Conservation (phyloP, 2,888 invertebrate genomes). For the Hyles lineata region DNA sequence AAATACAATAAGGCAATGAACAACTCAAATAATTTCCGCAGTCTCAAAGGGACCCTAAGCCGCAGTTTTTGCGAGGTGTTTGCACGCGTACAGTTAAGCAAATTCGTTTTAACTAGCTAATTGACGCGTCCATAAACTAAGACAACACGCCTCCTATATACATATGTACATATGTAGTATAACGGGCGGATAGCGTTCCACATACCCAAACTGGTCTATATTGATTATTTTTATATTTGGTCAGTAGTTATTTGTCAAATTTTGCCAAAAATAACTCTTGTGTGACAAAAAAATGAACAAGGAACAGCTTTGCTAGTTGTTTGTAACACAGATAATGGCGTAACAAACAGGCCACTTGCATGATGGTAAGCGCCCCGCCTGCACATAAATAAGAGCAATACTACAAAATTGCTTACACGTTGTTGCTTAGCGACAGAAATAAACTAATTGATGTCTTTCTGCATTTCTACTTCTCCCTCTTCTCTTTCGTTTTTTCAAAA, state of each 20-base stretch:
- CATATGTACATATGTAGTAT: constrained; percentile 19
- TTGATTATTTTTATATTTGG: neutral
- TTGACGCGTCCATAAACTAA: constrained; percentile 26
- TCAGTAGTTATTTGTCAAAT: too few relatives aligned
- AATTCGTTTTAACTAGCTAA: constrained; percentile 33
- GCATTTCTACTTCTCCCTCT: too few relatives aligned
- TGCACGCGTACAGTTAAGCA: constrained; percentile 41
- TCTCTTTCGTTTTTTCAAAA: too few relatives aligned
- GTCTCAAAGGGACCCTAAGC: neutral
- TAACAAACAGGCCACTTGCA: too few relatives aligned
- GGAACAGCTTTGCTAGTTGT: too few relatives aligned
- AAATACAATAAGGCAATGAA: too few relatives aligned
- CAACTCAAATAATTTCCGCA: neutral
- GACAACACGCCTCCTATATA: constrained; percentile 11
- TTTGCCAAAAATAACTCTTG: too few relatives aligned
- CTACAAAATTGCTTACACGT: too few relatives aligned
- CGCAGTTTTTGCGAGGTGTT: constrained; percentile 31
- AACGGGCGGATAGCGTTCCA: constrained; percentile 11
- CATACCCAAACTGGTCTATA: neutral
- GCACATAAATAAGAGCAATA: neutral
- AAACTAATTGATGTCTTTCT: too few relatives aligned
- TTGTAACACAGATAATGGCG: too few relatives aligned
- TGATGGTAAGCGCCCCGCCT: neutral
- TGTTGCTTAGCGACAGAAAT: too few relatives aligned
- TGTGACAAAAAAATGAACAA: too few relatives aligned